Percentiles rank a stretch among this genome's conserved stretches.
These are phyloP conservation scores for Pseudachorutes palmiensis DNA, from an alignment of 1,140 invertebrate genomes.

Conservation along the genomic window DNA sequence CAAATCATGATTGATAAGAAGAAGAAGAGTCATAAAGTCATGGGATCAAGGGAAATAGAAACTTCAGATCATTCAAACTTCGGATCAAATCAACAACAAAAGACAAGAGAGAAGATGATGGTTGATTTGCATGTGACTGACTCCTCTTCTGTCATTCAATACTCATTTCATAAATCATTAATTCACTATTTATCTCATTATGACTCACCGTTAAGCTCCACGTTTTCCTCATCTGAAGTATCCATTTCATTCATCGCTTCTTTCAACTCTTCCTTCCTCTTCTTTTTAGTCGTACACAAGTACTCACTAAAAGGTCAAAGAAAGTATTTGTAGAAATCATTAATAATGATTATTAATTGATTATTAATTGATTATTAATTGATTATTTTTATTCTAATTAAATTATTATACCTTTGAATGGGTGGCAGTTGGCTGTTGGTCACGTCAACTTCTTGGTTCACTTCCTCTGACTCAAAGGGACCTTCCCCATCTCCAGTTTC, in stretches of 20 bases:
- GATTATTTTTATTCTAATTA: neutral
- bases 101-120: too few relatives aligned
- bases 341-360: too few relatives aligned
- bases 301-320: slow-evolving; percentile 39
- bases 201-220: slow-evolving; percentile 46
- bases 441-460: neutral
- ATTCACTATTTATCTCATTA: too few relatives aligned
- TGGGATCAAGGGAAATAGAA: too few relatives aligned
- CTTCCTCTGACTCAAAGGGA: neutral
- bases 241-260: slow-evolving; percentile 43
- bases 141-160: too few relatives aligned
- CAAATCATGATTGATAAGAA: too few relatives aligned
- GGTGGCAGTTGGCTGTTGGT: too few relatives aligned
- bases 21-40: too few relatives aligned
- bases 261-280: slow-evolving; percentile 46
- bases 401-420: neutral
- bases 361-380: neutral
- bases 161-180: too few relatives aligned
- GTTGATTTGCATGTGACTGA: too few relatives aligned
- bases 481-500: neutral
- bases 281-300: slow-evolving; percentile 43
- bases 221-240: slow-evolving; percentile 46
- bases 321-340: slow-evolving; percentile 18
- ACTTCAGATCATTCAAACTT: too few relatives aligned
- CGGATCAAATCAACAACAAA: too few relatives aligned